Percentiles rank a stretch among this genome's conserved stretches.
These are phyloP conservation scores for Hoplostethus atlanticus DNA, from an alignment of 2,797 vertebrate genomes.

Conservation along the genomic window DNA sequence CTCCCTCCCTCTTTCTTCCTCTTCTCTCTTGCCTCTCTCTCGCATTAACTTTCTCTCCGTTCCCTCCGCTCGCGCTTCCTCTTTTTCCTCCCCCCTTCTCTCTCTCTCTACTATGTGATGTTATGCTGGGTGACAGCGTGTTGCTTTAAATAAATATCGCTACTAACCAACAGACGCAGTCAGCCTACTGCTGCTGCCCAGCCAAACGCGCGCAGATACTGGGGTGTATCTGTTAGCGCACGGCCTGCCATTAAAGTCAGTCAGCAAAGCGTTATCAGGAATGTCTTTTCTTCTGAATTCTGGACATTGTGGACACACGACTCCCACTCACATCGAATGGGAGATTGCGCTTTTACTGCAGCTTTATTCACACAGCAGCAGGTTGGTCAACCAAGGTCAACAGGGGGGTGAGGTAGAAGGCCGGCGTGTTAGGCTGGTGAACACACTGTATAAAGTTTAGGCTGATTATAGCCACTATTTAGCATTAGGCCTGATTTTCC, in stretches of 20 bases:
- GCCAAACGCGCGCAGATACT: conserved; percentile 1
- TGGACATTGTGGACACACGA: too few species aligned
- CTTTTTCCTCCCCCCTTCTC: conserved; percentile 37
- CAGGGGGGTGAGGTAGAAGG: too few species aligned
- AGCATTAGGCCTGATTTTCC: too few species aligned
- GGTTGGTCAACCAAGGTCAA: too few species aligned
- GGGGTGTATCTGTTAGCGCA: not conserved
- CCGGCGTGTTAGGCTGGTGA: too few species aligned
- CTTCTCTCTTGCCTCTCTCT: conserved; percentile 6
- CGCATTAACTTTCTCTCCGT: conserved; percentile 25
- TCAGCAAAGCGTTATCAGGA: too few species aligned
- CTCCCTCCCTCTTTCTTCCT: conserved; percentile 22
- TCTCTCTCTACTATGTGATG: conserved; percentile 55
- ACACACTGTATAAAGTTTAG: too few species aligned
- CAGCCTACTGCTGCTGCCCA: conserved; percentile 37
- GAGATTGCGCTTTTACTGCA: too few species aligned
- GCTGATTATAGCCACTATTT: too few species aligned
- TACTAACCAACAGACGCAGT: conserved; percentile 54
- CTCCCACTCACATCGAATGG: too few species aligned
- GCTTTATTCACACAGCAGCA: too few species aligned
- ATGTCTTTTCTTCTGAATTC: too few species aligned
- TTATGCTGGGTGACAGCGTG: conserved; percentile 74
- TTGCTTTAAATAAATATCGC: conserved; percentile 79
- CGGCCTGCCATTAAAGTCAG: not conserved
- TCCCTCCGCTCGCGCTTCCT: conserved; percentile 29